Conservation (phyloP, 92 coral and sea anemone genomes). For the Parazoanthus swiftii region DNA sequence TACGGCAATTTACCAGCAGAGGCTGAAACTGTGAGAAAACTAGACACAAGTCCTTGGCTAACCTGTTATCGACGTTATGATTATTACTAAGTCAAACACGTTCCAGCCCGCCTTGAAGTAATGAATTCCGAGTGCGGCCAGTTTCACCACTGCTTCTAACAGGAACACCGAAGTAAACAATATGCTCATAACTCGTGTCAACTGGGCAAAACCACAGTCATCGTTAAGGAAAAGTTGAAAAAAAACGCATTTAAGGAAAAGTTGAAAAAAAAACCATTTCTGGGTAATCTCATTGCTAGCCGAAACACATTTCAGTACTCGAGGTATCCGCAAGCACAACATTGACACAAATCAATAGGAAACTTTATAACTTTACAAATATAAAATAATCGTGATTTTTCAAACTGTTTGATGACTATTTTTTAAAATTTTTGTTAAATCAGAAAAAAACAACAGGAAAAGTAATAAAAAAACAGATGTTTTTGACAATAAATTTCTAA, state of each 20-base stretch:
- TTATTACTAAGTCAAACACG: constrained; percentile 32
- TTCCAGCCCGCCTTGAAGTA: constrained; percentile 43
- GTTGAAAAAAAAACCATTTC: not conserved
- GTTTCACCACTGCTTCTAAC: constrained; percentile 25
- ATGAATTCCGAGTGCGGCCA: constrained; percentile 8
- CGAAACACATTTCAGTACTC: not conserved
- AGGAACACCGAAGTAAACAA: constrained; percentile 34
- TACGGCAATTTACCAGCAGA: too few species aligned
- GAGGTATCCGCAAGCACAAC: too few species aligned
- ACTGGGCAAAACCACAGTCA: constrained; percentile 29
- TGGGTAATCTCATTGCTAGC: not conserved
- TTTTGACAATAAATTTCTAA: too few species aligned
- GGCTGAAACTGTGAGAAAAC: not conserved
- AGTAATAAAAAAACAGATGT: too few species aligned
- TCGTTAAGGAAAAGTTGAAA: constrained; percentile 3
- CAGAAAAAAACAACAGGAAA: too few species aligned
- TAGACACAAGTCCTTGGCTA: not conserved
- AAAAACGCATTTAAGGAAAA: not conserved
- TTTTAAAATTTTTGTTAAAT: too few species aligned
- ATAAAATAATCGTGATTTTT: too few species aligned
- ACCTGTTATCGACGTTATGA: constrained; percentile 28
- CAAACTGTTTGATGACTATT: too few species aligned
- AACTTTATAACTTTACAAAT: too few species aligned
- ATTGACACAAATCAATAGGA: too few species aligned
- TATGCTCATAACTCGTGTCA: constrained; percentile 20